Evolutionary conservation across 2,888 invertebrate species (phyloP).

Genomic region (Cephus nigrinus): DNA sequence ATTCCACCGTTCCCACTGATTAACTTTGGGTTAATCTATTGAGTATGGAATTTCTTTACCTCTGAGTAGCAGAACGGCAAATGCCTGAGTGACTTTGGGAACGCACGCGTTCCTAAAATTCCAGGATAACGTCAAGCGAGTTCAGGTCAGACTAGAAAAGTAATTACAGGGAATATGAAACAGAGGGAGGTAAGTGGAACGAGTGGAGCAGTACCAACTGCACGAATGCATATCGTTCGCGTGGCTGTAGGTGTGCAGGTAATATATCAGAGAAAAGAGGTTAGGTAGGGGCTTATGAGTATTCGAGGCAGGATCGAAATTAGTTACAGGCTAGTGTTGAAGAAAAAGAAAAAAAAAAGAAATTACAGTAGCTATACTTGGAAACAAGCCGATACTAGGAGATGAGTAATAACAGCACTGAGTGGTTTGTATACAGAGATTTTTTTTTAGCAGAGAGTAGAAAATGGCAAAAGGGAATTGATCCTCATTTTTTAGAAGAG

Average conservation of each 20-base stretch:
- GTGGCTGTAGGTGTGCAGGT: neutral
- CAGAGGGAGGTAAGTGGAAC: neutral
- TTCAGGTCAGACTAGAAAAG: slow-evolving; percentile 24
- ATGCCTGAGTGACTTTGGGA: neutral
- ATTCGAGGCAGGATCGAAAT: neutral
- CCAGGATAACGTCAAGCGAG: neutral
- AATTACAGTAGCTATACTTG: neutral
- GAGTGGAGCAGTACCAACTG: neutral
- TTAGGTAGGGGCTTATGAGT: neutral
- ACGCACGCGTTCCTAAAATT: neutral
- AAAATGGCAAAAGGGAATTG: too few species aligned
- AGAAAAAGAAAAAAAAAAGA: neutral
- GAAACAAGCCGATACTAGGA: neutral
- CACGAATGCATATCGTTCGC: neutral
- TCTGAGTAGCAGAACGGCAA: neutral
- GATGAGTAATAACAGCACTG: neutral
- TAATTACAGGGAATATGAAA: slow-evolving; percentile 40
- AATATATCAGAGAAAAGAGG: neutral
- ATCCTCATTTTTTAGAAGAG: too few species aligned
- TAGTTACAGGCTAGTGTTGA: neutral
- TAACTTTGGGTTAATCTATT: neutral
- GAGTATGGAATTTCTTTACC: neutral
- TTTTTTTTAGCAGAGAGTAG: too few species aligned
- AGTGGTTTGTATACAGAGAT: too few species aligned
- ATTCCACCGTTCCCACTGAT: neutral